Evolutionary conservation across 2,113 vertebrate genomes (phyloP), one percentile per base, ranked within the genome.

Genomic region (Tor tambroides): DNA sequence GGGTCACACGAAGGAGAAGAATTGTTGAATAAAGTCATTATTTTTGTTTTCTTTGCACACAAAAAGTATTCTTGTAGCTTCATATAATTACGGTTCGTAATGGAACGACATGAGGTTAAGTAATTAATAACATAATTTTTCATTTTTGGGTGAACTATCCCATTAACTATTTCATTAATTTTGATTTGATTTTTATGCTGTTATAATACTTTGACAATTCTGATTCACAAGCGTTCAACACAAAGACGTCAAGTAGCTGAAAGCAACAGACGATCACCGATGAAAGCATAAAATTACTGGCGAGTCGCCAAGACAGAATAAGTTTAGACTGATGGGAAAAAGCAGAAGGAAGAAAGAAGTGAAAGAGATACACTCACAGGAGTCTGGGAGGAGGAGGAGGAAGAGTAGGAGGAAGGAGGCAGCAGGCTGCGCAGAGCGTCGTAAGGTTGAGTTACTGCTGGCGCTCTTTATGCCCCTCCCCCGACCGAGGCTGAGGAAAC

Each of bases 401-500:
- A 84, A 83, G 69, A 89, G 89, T 79, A 91, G 79, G 67, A 85
- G 83, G 90, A 91, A 92, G 88, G 90, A 87, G 86, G 92, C 90
- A 90, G 92, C 86, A 84, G 90, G 79, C 84, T 84, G 89, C 79
- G 81, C 83, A 88, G 91, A 88, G 78, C 80, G 79, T 88, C 69
- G 88, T 75, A 83, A 87, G 49, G 67, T 71, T 76, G 86, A 83
- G 83, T 75, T 95, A 95, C 94, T 95, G n/a, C 93, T 7, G 93
- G 92, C 38, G 91, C 93, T n/a, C 91, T 92, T 93, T 87, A 92
- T 92, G 89, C 93, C 93, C 92, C 92, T 87, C 89, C 91, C 81
- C 93, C 94, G 0, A 93, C 93, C 30, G 94, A 94, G 0, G 94
- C 93, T 0, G 94, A 95, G 6, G 94, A n/a, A n/a, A n/a, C 93